A percentile compares a stretch with the other conserved stretches of the same genome.
Conservation (phyloP, 2,888 invertebrate genomes). For the Epinotia bilunana region DNA sequence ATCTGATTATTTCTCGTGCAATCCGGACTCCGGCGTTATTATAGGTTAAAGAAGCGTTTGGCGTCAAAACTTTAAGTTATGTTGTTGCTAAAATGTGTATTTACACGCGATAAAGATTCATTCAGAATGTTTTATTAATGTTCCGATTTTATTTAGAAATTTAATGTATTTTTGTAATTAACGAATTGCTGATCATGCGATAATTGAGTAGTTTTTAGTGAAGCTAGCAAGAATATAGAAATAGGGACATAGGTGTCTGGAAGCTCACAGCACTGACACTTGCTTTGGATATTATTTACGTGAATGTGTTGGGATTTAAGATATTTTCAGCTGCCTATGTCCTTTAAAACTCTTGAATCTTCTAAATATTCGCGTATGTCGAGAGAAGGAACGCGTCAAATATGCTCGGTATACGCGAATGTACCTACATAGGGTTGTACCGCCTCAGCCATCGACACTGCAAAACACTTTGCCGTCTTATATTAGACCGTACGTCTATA, state of each 20-base stretch:
- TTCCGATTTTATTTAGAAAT: conserved; percentile 35
- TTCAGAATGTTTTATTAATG: conserved; percentile 44
- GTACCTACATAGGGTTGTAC: neutral
- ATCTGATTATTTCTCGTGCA: conserved; percentile 41
- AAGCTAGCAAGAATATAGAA: conserved; percentile 23
- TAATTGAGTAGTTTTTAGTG: conserved; percentile 28
- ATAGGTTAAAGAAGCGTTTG: conserved; percentile 11
- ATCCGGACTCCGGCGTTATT: conserved; percentile 28
- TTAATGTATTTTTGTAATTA: conserved; percentile 43
- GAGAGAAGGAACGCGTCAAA: neutral
- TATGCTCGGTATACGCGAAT: neutral
- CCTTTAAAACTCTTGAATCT: neutral
- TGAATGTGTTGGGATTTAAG: neutral
- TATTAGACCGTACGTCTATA: conserved; percentile 16
- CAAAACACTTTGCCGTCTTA: neutral
- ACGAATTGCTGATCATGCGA: conserved; percentile 37
- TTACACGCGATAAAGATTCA: conserved; percentile 41
- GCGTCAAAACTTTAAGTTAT: conserved; percentile 42
- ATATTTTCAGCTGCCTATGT: conserved; percentile 3
- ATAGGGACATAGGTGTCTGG: neutral
- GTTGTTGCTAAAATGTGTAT: conserved; percentile 48
- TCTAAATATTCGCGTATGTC: neutral
- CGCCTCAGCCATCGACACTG: conserved; percentile 5
- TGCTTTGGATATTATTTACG: neutral
- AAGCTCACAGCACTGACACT: neutral